Evolutionary conservation across 2,888 invertebrate species (phyloP).

Genomic region (Drepana falcataria): DNA sequence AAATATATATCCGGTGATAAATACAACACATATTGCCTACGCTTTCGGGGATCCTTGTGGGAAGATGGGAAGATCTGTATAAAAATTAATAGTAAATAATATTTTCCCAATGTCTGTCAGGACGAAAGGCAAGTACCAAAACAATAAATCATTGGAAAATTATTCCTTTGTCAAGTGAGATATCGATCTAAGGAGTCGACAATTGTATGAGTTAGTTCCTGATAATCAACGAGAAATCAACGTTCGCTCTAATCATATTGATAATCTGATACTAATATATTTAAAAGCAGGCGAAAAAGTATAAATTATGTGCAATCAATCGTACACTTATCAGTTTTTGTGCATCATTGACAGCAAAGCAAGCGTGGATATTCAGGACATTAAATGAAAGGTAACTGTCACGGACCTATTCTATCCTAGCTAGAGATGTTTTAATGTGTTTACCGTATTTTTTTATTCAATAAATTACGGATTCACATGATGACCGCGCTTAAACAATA

Average conservation of each 20-base stretch:
- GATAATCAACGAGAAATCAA: conserved; percentile 28
- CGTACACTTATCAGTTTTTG: conserved; percentile 23
- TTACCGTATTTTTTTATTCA: no score
- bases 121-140: neutral
- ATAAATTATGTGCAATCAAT: conserved; percentile 34
- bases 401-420: no score
- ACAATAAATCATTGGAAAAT: neutral
- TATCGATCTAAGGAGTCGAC: neutral
- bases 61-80: no score
- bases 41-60: no score
- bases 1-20: no score
- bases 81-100: no score
- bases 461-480: no score
- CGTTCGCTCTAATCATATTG: conserved; percentile 24
- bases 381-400: conserved; percentile 37
- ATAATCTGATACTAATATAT: conserved; percentile 24
- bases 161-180: neutral
- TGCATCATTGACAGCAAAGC: conserved; percentile 19
- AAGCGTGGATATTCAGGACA: conserved; percentile 15
- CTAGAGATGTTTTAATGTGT: no score
- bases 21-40: no score
- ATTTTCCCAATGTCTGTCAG: no score
- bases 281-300: conserved; percentile 19
- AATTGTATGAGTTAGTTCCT: conserved; percentile 10
- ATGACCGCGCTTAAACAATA: no score